Evolutionary conservation across 2,113 vertebrate genomes (phyloP), one percentile per base, ranked within the genome.

Genomic region (Cheilinus undulatus): DNA sequence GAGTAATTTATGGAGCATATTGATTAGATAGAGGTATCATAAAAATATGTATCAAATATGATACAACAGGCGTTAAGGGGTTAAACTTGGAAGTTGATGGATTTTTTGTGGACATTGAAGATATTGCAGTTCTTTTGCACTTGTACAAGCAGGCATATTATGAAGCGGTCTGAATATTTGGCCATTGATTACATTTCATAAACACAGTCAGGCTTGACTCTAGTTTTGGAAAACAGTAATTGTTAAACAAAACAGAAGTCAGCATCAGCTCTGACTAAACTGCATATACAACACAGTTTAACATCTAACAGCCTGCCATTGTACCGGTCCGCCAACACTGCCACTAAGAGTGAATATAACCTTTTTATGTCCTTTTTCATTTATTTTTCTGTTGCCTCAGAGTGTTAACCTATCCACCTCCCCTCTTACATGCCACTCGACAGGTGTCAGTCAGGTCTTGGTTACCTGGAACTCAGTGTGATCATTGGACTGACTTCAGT

Each of bases 401-500:
- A 38, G 27, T 48, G 1, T 57, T 59, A 15, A 2, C 28, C 22
- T 0, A 6, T 14, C 32, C 11, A 30, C 15, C 11, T 1, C 57
- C 34, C 13, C 45, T 73, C 42, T 38, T n/a, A 7, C 24, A 40
- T 26, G 28, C 48, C 36, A 13, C 40, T 48, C 0, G 48, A 52
- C 40, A 61, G 32, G 30, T 43, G 62, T 76, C 77, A 84, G 19
- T 84, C 66, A 69, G 48, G 34, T 14, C 0, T 14, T 7, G 22
- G 63, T 73, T 76, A 77, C 74, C 56, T 22, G 30, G 64, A 61
- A 43, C 11, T 7, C 53, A 3, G 24, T 45, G 70, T 77, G 65
- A 69, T 84, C 58, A 76, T 76, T 60, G 48, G 34, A 52, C 26
- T 69, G 76, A 71, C 57, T 73, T 62, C 61, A 46, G 75, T 54